Evolutionary conservation across 1,140 invertebrate genomes (phyloP).

Genomic region (Myzus persicae): DNA sequence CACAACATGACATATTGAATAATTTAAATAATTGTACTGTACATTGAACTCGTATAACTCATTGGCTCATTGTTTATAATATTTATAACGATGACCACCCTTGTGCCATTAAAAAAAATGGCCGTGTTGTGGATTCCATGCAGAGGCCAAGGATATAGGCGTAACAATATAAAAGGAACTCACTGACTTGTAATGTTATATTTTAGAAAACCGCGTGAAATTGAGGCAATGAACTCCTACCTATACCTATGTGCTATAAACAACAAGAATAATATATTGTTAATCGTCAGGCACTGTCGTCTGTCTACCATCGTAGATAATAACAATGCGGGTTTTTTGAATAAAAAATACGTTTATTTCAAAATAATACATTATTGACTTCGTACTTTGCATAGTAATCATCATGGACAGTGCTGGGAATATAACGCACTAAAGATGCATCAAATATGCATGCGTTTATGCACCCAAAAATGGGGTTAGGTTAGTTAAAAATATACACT

Average conservation of each 20-base stretch:
- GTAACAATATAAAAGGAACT: background rate
- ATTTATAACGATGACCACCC: background rate
- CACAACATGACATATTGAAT: background rate
- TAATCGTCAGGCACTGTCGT: background rate
- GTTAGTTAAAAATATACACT: background rate
- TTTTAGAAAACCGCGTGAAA: background rate
- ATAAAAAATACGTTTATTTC: background rate
- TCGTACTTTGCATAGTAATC: background rate
- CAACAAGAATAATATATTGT: background rate
- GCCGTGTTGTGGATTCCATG: background rate
- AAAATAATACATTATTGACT: background rate
- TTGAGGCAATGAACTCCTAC: background rate
- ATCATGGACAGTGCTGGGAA: background rate
- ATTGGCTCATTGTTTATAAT: background rate
- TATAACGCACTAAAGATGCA: background rate
- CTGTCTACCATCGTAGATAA: background rate
- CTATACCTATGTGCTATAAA: background rate
- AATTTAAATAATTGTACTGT: background rate
- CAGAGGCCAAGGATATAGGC: background rate
- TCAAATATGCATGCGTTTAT: background rate
- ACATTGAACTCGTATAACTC: slow-evolving; percentile 4
- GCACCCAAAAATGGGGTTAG: background rate
- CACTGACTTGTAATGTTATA: background rate
- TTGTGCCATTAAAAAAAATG: background rate
- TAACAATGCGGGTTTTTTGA: background rate